Conservation (phyloP, 2,797 vertebrate genomes). For the Gallinago nigripennis region DNA sequence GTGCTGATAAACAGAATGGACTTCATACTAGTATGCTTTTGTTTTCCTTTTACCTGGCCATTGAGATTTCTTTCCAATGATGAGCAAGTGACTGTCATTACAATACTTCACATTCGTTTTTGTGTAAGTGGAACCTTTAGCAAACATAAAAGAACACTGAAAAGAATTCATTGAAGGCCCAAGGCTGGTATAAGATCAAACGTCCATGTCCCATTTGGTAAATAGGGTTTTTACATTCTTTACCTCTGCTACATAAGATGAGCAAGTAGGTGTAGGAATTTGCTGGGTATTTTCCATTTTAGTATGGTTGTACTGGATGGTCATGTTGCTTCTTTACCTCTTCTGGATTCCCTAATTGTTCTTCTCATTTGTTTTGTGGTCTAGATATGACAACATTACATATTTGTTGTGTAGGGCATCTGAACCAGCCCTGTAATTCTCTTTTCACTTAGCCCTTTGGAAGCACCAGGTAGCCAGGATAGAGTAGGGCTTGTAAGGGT, state of each 20-base stretch:
- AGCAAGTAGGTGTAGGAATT: not conserved
- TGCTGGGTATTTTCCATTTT: not conserved
- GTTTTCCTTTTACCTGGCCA: not conserved
- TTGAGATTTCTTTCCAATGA: not conserved
- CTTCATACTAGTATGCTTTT: not conserved
- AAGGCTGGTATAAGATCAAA: not conserved
- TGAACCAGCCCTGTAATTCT: not conserved
- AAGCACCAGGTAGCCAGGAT: not conserved
- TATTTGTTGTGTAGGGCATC: not conserved
- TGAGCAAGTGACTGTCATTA: not conserved
- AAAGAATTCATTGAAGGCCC: not conserved
- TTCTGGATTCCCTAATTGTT: accelerated
- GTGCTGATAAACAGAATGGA: not conserved
- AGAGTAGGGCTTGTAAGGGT: not conserved
- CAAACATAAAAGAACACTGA: not conserved
- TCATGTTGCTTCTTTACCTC: not conserved
- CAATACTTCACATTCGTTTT: not conserved
- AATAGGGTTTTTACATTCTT: not conserved
- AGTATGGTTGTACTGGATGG: not conserved
- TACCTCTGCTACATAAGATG: not conserved
- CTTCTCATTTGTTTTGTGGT: not conserved
- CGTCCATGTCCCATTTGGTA: not conserved
- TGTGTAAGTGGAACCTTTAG: not conserved
- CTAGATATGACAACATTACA: not conserved
- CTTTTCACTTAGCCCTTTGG: not conserved